Conservation (phyloP, 2,113 vertebrate genomes). For the Phasianus colchicus region DNA sequence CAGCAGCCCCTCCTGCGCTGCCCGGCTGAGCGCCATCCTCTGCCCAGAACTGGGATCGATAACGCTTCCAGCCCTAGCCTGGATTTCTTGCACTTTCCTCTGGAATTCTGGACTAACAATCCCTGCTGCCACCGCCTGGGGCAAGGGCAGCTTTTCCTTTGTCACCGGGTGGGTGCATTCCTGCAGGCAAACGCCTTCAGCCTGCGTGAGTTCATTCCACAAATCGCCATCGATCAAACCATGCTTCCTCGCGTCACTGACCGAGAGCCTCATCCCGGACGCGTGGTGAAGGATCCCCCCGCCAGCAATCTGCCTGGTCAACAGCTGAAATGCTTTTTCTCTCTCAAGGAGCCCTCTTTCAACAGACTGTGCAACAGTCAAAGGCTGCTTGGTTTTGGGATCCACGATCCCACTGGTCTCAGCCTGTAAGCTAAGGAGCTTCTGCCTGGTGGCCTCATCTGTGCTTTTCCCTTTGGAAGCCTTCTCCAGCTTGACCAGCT, state of each 20-base stretch:
- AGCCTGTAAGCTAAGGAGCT: constrained; percentile 85
- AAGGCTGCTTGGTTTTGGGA: constrained; percentile 78
- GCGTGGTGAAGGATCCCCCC: constrained; percentile 91
- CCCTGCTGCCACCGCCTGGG: constrained; percentile 74
- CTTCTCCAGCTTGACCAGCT: constrained; percentile 88
- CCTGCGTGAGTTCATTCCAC: constrained; percentile 78
- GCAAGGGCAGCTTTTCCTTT: constrained; percentile 68
- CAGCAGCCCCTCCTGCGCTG: constrained; percentile 79
- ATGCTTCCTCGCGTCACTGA: constrained; percentile 82
- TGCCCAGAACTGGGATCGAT: constrained; percentile 75
- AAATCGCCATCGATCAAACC: constrained; percentile 81
- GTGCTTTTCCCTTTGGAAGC: constrained; percentile 85
- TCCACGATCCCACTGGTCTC: constrained; percentile 90
- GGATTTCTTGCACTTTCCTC: constrained; percentile 75
- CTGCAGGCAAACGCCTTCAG: constrained; percentile 80
- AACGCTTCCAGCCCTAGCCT: constrained; percentile 66
- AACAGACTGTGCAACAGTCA: constrained; percentile 83
- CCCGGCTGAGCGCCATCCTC: constrained; percentile 80
- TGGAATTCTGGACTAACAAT: constrained; percentile 61
- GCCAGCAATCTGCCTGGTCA: constrained; percentile 87
- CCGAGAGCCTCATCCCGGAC: constrained; percentile 89
- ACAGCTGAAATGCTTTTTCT: constrained; percentile 78
- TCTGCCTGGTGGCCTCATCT: constrained; percentile 75
- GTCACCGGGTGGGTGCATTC: constrained; percentile 73
- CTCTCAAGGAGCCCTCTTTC: constrained; percentile 81